phyloP scores from a whole-genome alignment of 2,888 invertebrate species.

The Tachina lurida region DNA sequence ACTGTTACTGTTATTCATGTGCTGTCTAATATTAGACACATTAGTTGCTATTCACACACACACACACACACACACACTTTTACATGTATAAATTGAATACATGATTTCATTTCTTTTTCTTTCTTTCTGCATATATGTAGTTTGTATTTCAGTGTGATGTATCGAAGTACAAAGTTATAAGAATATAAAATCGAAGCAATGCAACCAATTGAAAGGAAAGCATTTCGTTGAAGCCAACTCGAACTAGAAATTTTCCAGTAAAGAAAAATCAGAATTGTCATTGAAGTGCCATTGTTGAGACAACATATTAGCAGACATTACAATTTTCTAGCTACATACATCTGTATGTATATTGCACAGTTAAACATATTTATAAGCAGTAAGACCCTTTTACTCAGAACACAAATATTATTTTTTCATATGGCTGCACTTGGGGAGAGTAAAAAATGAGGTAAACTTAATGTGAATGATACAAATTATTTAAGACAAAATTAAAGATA shows the following conservation, averaged over 20 bases:
- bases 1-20: conserved; percentile 14
- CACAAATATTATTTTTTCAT: not conserved
- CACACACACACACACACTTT: not conserved
- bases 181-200: conserved; percentile 14
- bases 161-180: conserved; percentile 14
- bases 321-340: not conserved
- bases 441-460: not conserved
- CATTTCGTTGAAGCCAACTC: conserved; percentile 43
- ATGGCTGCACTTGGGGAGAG: not conserved
- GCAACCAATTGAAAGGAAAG: conserved; percentile 34
- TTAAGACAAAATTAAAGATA: too few species aligned
- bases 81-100: too few species aligned
- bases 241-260: conserved; percentile 27
- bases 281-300: conserved; percentile 44
- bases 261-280: conserved; percentile 44
- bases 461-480: not conserved
- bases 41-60: not conserved
- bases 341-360: not conserved
- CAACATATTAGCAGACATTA: conserved; percentile 29
- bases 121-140: not conserved
- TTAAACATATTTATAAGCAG: not conserved
- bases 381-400: not conserved
- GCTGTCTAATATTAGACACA: conserved; percentile 29
- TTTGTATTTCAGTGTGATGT: conserved; percentile 2
- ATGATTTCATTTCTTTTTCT: not conserved